Conservation (phyloP, 2,888 invertebrate genomes). For the Agonopterix alstromeriana region DNA sequence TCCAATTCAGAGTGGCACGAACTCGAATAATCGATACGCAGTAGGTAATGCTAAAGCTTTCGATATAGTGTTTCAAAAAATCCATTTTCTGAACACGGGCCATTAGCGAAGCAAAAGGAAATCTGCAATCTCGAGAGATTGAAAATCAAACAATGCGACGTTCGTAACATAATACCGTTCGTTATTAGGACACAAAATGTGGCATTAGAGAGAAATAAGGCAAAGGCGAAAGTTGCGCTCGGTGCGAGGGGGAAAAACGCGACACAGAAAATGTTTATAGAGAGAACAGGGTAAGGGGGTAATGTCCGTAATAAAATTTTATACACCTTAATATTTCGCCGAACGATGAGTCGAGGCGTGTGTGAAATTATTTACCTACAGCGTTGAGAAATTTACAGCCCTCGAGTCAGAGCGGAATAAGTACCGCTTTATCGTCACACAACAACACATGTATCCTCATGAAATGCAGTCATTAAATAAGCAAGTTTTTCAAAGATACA, state of each 20-base stretch:
- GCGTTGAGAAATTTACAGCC: conserved; percentile 50
- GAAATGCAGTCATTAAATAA: neutral
- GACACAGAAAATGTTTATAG: conserved; percentile 65
- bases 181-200: conserved; percentile 70
- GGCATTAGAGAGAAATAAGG: conserved; percentile 64
- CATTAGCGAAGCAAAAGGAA: conserved; percentile 54
- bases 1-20: conserved; percentile 22
- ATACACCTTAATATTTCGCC: conserved; percentile 71
- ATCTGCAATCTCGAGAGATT: conserved; percentile 59
- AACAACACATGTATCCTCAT: conserved; percentile 11
- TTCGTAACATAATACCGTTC: conserved; percentile 62
- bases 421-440: conserved; percentile 25
- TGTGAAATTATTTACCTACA: conserved; percentile 63
- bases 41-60: conserved; percentile 23
- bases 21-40: conserved; percentile 39
- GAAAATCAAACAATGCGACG: conserved; percentile 66
- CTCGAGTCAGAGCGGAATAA: conserved; percentile 19
- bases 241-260: conserved; percentile 29
- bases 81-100: conserved; percentile 41
- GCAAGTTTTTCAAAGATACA: too few relatives aligned
- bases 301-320: conserved; percentile 71
- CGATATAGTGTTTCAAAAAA: conserved; percentile 46
- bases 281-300: conserved; percentile 60
- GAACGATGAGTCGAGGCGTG: conserved; percentile 68
- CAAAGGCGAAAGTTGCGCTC: conserved; percentile 38